Evolutionary conservation across 2,888 invertebrate species (phyloP).

Genomic region (Troides helena): DNA sequence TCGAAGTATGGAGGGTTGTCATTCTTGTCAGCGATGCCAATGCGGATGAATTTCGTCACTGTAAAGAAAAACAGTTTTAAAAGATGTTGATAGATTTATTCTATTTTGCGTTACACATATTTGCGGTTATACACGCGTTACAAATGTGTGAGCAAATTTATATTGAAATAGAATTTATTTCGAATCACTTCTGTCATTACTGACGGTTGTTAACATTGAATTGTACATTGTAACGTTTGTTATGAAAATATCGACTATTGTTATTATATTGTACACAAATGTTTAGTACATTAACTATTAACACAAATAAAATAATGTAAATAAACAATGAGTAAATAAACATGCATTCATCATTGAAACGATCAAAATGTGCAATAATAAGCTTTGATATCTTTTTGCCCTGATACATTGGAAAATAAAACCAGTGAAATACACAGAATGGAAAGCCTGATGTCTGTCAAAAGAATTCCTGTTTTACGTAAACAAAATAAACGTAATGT

Average conservation of each 20-base stretch:
- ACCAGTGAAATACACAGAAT: neutral
- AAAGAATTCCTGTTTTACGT: too few relatives aligned
- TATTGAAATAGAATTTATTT: slow-evolving; percentile 16
- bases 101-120: neutral
- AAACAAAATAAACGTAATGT: too few relatives aligned
- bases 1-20: slow-evolving; percentile 99
- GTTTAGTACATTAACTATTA: too few relatives aligned
- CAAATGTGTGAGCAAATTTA: neutral
- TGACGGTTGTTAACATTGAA: slow-evolving; percentile 18
- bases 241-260: slow-evolving; percentile 5
- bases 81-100: neutral
- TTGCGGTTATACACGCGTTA: neutral
- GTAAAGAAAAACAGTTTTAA: slow-evolving; percentile 70
- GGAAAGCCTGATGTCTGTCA: neutral
- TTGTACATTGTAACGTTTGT: slow-evolving; percentile 3
- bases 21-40: slow-evolving; percentile 99
- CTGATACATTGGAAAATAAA: neutral
- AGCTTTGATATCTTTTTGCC: neutral
- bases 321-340: too few relatives aligned
- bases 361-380: neutral
- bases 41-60: slow-evolving; percentile 99
- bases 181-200: slow-evolving; percentile 17
- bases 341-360: too few relatives aligned
- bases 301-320: too few relatives aligned
- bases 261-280: too few relatives aligned